Evolutionary conservation across 1,140 invertebrate species (phyloP), one percentile per base, ranked within the genome.

Genomic region (Piezodorus guildinii): DNA sequence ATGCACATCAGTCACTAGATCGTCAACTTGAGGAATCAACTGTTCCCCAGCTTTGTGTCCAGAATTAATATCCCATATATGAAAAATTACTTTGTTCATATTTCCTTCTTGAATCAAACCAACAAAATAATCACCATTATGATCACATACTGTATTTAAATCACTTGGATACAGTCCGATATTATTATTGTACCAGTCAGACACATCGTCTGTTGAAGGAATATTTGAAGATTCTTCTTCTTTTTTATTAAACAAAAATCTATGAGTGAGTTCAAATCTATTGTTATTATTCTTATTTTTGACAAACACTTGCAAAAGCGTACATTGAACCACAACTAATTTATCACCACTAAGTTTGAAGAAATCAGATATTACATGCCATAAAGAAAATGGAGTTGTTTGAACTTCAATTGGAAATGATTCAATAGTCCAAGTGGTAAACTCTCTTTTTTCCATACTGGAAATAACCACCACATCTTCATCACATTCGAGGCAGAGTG

Each of bases 81-180:
- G 65, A 46, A 68, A 56, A n/a, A 49, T 16, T 1, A 59, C 44
- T 15, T 45, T 54, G 3, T 61, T 59, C 12, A 65, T 21, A 25
- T 63, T 21, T 0, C 16, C 19, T 43, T 30, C 30, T 14, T 65
- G 10, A n/a, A 62, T 17, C 16, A 64, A 19, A 9, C 67, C 67
- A 44, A 66, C 58, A 56, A 68, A 68, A 44, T 66, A 68, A 30
- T 66, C 39, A 14, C 65, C 67, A 44, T 66, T 66, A 52, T 62
- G 54, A 43, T 68, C 67, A 56, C 60, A 62, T 9, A 30, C 34
- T n/a, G 59, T 49, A n/a, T 49, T 51, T 12, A 68, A 61, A 25
- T 68, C 67, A 62, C 67, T 60, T 14, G 67, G 67, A 23, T 66
- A 68, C 12, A 64, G 51, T 6, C 63, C 63, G 5, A 66, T 61